Percentiles rank a stretch among this genome's conserved stretches.
phyloP scores from a whole-genome alignment of 1,140 invertebrate genomes.

The Oncopodura yosiiana region DNA sequence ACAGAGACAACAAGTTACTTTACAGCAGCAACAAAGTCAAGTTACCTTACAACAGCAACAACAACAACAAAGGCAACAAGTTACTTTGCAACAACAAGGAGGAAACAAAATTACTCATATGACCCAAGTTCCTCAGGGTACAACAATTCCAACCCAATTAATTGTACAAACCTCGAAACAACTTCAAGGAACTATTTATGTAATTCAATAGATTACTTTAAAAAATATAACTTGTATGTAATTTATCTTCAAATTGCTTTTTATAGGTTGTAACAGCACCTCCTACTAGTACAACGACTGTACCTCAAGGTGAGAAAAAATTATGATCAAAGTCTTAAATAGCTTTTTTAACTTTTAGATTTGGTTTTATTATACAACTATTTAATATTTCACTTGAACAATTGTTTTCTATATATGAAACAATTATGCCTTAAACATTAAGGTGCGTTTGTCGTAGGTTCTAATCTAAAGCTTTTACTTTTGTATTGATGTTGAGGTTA shows the following conservation, averaged over 20 bases:
- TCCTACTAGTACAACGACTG: no score
- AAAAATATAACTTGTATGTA: background rate
- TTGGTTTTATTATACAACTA: no score
- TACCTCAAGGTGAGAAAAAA: no score
- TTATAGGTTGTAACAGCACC: background rate
- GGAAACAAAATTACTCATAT: background rate
- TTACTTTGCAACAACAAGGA: background rate
- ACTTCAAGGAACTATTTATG: conserved; percentile 12
- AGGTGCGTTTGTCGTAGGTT: no score
- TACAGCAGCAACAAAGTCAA: conserved; percentile 3
- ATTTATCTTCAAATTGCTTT: background rate
- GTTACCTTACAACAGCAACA: background rate
- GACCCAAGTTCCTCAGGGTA: conserved; percentile 6
- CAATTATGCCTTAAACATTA: no score
- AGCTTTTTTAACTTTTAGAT: no score
- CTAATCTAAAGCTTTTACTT: no score
- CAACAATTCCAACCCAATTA: conserved; percentile 9
- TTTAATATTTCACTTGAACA: no score
- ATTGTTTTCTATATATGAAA: no score
- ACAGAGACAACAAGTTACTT: conserved; percentile 4
- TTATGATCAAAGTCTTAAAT: no score
- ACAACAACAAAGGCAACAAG: conserved; percentile 1
- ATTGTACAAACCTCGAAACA: conserved; percentile 21
- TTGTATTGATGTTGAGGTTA: no score
- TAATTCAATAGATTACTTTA: background rate